phyloP scores from a whole-genome alignment of 2,113 vertebrate genomes.

The Zingel zingel region DNA sequence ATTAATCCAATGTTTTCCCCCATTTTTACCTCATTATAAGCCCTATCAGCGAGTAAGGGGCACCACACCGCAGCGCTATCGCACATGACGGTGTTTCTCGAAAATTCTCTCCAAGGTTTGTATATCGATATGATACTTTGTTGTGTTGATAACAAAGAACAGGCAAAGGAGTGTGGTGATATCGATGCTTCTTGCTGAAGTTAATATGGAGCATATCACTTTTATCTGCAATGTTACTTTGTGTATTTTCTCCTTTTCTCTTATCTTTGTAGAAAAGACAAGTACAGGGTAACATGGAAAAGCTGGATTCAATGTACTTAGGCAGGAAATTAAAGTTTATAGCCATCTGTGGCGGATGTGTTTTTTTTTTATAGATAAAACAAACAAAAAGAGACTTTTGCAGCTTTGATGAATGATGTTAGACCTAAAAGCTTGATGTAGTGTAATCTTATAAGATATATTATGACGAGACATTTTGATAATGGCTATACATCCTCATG shows the following conservation, averaged over 20 bases:
- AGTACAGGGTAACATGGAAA: conserved; percentile 31
- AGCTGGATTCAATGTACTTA: conserved; percentile 46
- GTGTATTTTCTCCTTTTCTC: conserved; percentile 50
- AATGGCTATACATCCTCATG: conserved; percentile 15
- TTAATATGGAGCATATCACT: conserved; percentile 55
- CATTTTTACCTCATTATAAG: conserved; percentile 67
- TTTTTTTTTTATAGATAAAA: conserved; percentile 18
- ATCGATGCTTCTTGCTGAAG: conserved; percentile 30
- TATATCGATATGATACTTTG: conserved; percentile 54
- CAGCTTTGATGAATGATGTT: conserved; percentile 44
- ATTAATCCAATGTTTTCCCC: conserved; percentile 77
- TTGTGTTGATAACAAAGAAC: conserved; percentile 56
- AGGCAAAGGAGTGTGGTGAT: conserved; percentile 30
- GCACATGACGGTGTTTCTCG: conserved; percentile 33
- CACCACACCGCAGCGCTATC: conserved; percentile 57
- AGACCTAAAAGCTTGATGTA: conserved; percentile 25
- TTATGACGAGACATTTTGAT: conserved; percentile 32
- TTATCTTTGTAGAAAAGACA: conserved; percentile 53
- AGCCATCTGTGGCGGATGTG: conserved; percentile 14
- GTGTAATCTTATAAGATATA: conserved; percentile 25
- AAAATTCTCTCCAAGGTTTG: conserved; percentile 41
- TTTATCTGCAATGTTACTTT: conserved; percentile 59
- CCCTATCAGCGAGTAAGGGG: conserved; percentile 70
- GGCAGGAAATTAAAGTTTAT: conserved; percentile 70
- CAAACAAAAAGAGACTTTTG: conserved; percentile 36